Conservation (phyloP, 1,140 invertebrate species). For the Scaptomyza graminum region DNA sequence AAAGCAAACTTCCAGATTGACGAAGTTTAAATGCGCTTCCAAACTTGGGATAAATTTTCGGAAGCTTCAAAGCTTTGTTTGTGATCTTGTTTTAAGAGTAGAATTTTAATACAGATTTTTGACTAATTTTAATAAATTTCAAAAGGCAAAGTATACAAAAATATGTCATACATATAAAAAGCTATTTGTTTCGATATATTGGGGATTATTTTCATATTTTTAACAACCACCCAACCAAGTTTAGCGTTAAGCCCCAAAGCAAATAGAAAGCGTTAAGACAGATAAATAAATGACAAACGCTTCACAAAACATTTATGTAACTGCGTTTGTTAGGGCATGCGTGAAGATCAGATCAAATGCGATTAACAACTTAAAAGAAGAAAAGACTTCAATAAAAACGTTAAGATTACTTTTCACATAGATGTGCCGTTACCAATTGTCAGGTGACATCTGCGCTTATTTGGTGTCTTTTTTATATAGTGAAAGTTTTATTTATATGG, state of each 20-base stretch:
- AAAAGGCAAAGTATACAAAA: too few relatives aligned
- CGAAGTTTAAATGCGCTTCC: slow-evolving; percentile 20
- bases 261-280: too few relatives aligned
- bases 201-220: too few relatives aligned
- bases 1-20: not conserved
- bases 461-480: slow-evolving; percentile 58
- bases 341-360: not conserved
- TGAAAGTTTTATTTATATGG: slow-evolving; percentile 63
- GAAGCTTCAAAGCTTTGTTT: not conserved
- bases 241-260: too few relatives aligned
- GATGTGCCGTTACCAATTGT: slow-evolving; percentile 59
- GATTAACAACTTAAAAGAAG: not conserved
- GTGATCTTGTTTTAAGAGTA: too few relatives aligned
- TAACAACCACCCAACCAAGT: too few relatives aligned
- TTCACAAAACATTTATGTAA: slow-evolving; percentile 2
- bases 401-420: slow-evolving; percentile 61
- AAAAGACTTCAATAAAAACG: slow-evolving; percentile 31
- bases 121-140: too few relatives aligned
- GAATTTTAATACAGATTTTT: too few relatives aligned
- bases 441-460: slow-evolving; percentile 24
- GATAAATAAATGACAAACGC: too few relatives aligned
- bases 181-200: too few relatives aligned
- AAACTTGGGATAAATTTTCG: not conserved
- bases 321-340: not conserved
- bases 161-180: too few relatives aligned